A percentile compares a stretch with the other conserved stretches of the same genome.
Evolutionary conservation across 2,888 invertebrate species (phyloP).

Genomic region (Micoletzkya japonica): DNA sequence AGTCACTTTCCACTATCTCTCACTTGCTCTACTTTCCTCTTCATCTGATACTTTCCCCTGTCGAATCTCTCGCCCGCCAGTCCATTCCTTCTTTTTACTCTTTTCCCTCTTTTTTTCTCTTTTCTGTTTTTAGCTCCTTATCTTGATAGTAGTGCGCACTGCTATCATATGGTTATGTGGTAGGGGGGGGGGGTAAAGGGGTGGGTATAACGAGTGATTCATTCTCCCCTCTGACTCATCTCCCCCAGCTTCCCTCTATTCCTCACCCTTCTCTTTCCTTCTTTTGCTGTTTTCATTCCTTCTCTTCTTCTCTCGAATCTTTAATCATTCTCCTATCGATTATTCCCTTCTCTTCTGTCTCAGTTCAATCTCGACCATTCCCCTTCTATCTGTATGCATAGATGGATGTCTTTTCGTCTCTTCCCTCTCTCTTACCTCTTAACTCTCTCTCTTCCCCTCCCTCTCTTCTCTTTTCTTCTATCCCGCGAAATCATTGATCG

Average conservation of each 20-base stretch:
- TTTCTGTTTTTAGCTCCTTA: not conserved
- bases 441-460: not conserved
- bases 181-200: too few relatives aligned
- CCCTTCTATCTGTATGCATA: not conserved
- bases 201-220: too few relatives aligned
- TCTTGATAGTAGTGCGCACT: not conserved
- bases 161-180: not conserved
- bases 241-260: not conserved
- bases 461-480: not conserved
- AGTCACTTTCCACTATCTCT: conserved; percentile 4
- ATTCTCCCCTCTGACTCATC: not conserved
- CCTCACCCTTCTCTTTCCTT: not conserved
- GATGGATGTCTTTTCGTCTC: not conserved
- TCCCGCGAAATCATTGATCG: not conserved
- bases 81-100: not conserved
- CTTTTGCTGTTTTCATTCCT: not conserved
- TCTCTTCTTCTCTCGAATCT: not conserved
- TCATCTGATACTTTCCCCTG: not conserved
- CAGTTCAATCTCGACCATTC: not conserved
- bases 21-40: not conserved
- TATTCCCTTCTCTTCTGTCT: not conserved
- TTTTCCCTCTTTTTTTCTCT: not conserved
- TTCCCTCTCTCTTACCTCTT: not conserved
- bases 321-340: not conserved
- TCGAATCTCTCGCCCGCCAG: not conserved